Conservation (phyloP, 2,888 invertebrate species). For the Philhelius pedissequus region DNA sequence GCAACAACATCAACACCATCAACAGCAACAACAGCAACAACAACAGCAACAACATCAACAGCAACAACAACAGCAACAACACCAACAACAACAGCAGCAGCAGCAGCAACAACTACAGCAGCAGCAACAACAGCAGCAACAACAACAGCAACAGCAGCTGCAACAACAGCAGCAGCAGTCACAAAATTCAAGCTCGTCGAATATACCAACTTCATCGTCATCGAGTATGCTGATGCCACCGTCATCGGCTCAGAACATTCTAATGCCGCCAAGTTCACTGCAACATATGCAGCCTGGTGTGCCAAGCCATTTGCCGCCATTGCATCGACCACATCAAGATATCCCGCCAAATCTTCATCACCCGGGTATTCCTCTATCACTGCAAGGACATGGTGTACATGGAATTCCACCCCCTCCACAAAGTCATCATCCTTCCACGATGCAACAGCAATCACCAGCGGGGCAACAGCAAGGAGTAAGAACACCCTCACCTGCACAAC, state of each 20-base stretch:
- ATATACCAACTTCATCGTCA: slow-evolving; percentile 73
- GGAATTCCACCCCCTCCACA: slow-evolving; percentile 73
- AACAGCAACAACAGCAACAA: slow-evolving; percentile 71
- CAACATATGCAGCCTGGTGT: slow-evolving; percentile 70
- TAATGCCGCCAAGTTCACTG: slow-evolving; percentile 72
- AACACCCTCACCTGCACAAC: slow-evolving; percentile 77
- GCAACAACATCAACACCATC: slow-evolving; percentile 68
- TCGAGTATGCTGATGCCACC: slow-evolving; percentile 80
- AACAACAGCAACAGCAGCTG: slow-evolving; percentile 38
- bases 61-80: slow-evolving; percentile 54
- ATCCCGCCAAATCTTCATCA: slow-evolving; percentile 78
- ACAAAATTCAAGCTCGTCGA: slow-evolving; percentile 64
- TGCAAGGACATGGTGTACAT: slow-evolving; percentile 73
- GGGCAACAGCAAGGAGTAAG: slow-evolving; percentile 72
- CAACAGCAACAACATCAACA: slow-evolving; percentile 70
- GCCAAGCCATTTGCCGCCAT: slow-evolving; percentile 72
- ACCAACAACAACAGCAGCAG: slow-evolving; percentile 62
- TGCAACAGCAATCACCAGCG: slow-evolving; percentile 70
- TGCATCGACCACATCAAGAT: slow-evolving; percentile 78
- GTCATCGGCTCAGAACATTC: slow-evolving; percentile 71
- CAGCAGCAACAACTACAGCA: slow-evolving; percentile 58
- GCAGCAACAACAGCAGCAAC: slow-evolving; percentile 69
- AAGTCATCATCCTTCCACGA: slow-evolving; percentile 73
- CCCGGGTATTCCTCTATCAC: slow-evolving; percentile 75
- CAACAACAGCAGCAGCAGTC: slow-evolving; percentile 72